Conservation (phyloP, 2,888 invertebrate genomes). For the Leptopilina myrica region DNA sequence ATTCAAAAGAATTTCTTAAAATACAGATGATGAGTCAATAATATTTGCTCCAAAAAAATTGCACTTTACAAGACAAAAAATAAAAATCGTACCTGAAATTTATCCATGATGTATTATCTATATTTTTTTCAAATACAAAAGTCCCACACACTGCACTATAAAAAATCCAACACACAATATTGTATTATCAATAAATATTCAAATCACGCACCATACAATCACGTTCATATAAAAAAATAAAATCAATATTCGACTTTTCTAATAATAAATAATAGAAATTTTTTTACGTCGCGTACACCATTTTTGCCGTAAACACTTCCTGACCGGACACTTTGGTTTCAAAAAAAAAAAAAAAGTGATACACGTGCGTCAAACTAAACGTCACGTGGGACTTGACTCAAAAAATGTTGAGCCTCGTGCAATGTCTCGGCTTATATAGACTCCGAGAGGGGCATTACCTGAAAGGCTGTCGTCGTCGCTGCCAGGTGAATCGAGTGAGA, state of each 20-base stretch:
- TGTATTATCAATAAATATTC: slow-evolving; percentile 43
- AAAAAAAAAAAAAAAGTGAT: slow-evolving; percentile 26
- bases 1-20: too few relatives aligned
- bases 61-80: background rate
- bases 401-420: slow-evolving; percentile 71
- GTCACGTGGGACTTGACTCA: slow-evolving; percentile 62
- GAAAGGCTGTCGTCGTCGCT: slow-evolving; percentile 48
- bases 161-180: slow-evolving; percentile 43
- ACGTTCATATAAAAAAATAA: slow-evolving; percentile 12
- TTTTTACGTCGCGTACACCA: slow-evolving; percentile 63
- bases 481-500: slow-evolving; percentile 67
- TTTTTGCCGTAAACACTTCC: slow-evolving; percentile 57
- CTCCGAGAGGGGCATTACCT: slow-evolving; percentile 59
- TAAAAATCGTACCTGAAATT: slow-evolving; percentile 67
- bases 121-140: slow-evolving; percentile 34
- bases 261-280: slow-evolving; percentile 41
- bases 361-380: slow-evolving; percentile 50
- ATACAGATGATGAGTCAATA: too few relatives aligned
- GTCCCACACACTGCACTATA: slow-evolving; percentile 55
- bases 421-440: slow-evolving; percentile 73
- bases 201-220: slow-evolving; percentile 50
- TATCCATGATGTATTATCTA: slow-evolving; percentile 65
- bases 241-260: slow-evolving; percentile 26
- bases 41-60: too few relatives aligned
- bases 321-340: slow-evolving; percentile 32